Conservation (phyloP, 1,140 invertebrate genomes). For the Tetragonula clypearis region DNA sequence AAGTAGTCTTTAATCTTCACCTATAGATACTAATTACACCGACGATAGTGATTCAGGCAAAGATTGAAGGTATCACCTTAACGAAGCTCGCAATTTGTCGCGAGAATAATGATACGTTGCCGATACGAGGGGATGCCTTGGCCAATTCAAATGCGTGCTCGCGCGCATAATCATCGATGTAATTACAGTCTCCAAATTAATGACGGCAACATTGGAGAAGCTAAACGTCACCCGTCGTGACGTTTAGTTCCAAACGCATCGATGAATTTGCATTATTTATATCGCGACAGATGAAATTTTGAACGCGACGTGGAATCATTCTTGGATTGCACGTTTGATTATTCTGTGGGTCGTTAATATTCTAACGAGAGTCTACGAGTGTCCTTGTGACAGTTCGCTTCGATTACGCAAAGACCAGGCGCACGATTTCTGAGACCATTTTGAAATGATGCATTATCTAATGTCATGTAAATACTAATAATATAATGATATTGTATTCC, state of each 20-base stretch:
- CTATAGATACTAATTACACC: neutral
- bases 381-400: neutral
- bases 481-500: neutral
- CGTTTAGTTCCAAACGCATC: neutral
- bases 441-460: neutral
- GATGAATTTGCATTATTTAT: conserved; percentile 24
- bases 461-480: no score
- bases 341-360: neutral
- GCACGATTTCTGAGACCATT: neutral
- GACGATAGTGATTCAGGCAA: neutral
- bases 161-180: conserved; percentile 2
- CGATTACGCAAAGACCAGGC: neutral
- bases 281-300: neutral
- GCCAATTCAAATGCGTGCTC: neutral
- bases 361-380: neutral
- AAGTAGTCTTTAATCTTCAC: neutral
- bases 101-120: conserved; percentile 11
- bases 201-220: neutral
- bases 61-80: conserved; percentile 6
- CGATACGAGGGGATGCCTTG: neutral
- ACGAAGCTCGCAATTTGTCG: conserved; percentile 19
- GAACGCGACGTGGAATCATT: neutral
- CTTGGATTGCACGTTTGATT: neutral
- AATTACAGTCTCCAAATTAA: conserved; percentile 41
- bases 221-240: conserved; percentile 26